Evolutionary conservation across 2,888 invertebrate genomes (phyloP), one percentile per base, ranked within the genome.

Genomic region (Aporophyla nigra): DNA sequence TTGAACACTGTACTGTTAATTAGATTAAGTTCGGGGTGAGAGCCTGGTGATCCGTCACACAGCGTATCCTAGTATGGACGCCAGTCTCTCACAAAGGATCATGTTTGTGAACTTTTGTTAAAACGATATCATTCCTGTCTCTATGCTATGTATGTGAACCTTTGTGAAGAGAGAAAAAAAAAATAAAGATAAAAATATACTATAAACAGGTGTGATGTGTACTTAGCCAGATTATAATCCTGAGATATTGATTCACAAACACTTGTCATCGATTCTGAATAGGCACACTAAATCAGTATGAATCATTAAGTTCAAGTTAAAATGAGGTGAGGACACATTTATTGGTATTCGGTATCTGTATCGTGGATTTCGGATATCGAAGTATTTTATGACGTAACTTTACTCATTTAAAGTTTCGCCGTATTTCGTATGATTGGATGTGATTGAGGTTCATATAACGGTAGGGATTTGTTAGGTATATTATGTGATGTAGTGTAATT

Each of bases 351-450:
- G 51, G 24, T 65, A 61, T 78, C 61, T 54, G 40, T 77, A 61
- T 84, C 75, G 49, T 58, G 14, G n/a, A 66, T 76, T 27, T 71
- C 19, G 65, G 59, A 9, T 74, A 80, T 84, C 71, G 61, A 58
- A n/a, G 58, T 66, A 76, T 84, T 82, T 80, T 79, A 84, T 63
- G 71, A 69, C 43, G 14, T 33, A 84, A 82, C 82, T 82, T 82
- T 76, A 58, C 76, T 84, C 76, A 62, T 84, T 84, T 67, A 70
- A 82, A 83, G 62, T 83, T 85, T 74, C 21, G 9, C 59, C 56
- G 71, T 33, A 40, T 76, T 86, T 58, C 71, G 16, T 43, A 59
- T 74, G 78, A 82, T 78, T 71, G 72, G 73, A 24, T 40, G 65
- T 65, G 75, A 82, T 84, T 72, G 85, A 80, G 84, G 53, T 27